Evolutionary conservation across 2,888 invertebrate genomes (phyloP).

Genomic region (Arctia plantaginis): DNA sequence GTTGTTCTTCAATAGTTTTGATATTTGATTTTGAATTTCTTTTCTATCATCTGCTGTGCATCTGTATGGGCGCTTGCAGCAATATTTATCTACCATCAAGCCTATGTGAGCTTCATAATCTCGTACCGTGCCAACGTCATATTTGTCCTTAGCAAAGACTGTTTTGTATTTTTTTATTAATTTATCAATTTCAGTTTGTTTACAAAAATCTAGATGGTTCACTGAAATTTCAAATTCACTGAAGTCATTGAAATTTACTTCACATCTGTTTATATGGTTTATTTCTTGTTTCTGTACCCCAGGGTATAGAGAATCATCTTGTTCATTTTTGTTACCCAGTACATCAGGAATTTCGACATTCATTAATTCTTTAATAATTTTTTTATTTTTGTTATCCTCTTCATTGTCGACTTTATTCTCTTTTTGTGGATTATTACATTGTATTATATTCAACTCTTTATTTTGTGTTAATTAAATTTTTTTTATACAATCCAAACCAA

Average conservation of each 20-base stretch:
- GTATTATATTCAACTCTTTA: neutral
- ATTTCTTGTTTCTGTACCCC: too few species aligned
- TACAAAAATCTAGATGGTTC: neutral
- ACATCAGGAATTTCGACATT: neutral
- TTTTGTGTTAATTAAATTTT: neutral
- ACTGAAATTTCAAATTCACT: neutral
- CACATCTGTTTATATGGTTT: too few species aligned
- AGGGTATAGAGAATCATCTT: too few species aligned
- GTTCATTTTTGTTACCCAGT: too few species aligned
- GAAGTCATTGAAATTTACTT: neutral
- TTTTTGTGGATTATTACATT: too few species aligned
- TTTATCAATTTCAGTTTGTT: conserved; percentile 10
- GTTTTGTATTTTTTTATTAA: conserved; percentile 8
- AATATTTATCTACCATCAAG: too few species aligned
- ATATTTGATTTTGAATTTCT: conserved; percentile 34
- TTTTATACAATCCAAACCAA: neutral
- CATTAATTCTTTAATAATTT: too few species aligned
- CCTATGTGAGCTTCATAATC: too few species aligned
- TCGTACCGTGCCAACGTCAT: conserved; percentile 20
- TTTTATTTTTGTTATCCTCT: too few species aligned
- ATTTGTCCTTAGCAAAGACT: conserved; percentile 21
- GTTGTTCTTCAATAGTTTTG: conserved; percentile 3
- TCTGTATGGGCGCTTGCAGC: too few species aligned
- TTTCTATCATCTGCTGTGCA: neutral
- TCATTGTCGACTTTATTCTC: too few species aligned